Conservation (phyloP, 2,113 vertebrate species). For the Taurulus bubalis region DNA sequence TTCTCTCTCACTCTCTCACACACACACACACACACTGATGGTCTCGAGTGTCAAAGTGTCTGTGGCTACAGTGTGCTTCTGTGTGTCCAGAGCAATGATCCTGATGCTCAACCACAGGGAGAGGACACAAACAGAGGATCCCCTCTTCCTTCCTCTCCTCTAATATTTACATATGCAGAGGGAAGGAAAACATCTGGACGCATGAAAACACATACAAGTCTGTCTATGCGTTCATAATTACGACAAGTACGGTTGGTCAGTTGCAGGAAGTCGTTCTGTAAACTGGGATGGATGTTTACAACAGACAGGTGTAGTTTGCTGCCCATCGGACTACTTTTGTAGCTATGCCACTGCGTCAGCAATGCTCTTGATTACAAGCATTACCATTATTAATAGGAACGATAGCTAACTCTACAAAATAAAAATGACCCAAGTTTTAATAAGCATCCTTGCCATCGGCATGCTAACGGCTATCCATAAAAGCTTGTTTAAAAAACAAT, state of each 20-base stretch:
- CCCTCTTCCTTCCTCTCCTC: constrained; percentile 55
- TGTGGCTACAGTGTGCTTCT: constrained; percentile 66
- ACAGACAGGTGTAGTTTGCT: not conserved
- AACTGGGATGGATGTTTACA: not conserved
- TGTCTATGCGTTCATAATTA: not conserved
- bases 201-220: constrained; percentile 19
- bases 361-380: not conserved
- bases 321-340: not conserved
- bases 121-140: constrained; percentile 65
- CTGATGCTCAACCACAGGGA: constrained; percentile 55
- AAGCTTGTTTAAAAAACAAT: not conserved
- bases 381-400: not conserved
- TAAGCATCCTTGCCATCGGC: not conserved
- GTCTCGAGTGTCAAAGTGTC: constrained; percentile 62
- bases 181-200: constrained; percentile 53
- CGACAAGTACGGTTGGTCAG: too few species aligned
- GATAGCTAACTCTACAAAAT: not conserved
- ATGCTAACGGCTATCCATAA: not conserved
- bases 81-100: constrained; percentile 67
- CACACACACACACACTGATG: constrained; percentile 24
- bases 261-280: not conserved
- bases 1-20: not conserved
- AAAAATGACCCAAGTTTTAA: not conserved
- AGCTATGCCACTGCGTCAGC: not conserved
- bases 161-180: constrained; percentile 56